These are phyloP conservation scores for Stomatorhinus walkeri DNA, from an alignment of 2,797 vertebrate species.

Conservation along the genomic window DNA sequence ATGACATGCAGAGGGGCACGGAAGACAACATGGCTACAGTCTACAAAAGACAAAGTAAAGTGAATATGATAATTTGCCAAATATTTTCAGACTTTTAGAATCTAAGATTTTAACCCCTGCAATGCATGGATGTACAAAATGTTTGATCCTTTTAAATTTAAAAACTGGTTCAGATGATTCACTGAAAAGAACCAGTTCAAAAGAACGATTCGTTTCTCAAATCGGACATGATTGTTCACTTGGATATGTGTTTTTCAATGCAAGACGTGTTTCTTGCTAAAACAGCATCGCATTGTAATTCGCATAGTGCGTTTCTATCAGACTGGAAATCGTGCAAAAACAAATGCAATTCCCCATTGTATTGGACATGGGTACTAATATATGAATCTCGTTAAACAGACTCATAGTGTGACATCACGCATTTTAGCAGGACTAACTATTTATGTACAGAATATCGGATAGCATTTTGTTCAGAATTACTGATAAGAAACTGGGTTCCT, in stretches of 20 bases:
- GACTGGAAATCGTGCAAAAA: background rate
- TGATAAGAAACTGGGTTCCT: background rate
- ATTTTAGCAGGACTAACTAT: background rate
- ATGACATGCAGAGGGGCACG: too few species aligned
- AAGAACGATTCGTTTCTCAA: background rate
- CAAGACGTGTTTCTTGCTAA: background rate
- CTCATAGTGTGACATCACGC: background rate
- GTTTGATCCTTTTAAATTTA: background rate
- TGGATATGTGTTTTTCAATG: background rate
- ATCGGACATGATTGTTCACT: background rate
- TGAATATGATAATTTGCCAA: background rate
- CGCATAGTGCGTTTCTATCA: background rate
- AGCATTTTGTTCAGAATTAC: background rate
- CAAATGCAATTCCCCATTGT: background rate
- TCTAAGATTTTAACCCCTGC: background rate
- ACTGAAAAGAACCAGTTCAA: background rate
- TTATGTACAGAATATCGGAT: background rate
- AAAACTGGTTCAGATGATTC: background rate
- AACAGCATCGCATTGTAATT: background rate
- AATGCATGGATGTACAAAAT: background rate
- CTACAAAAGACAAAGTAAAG: background rate
- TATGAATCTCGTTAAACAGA: background rate
- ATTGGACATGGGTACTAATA: background rate
- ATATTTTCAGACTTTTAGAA: background rate
- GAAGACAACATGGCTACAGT: background rate